phyloP scores from a whole-genome alignment of 2,113 vertebrate genomes.

The Andinoacara biseriatus region DNA sequence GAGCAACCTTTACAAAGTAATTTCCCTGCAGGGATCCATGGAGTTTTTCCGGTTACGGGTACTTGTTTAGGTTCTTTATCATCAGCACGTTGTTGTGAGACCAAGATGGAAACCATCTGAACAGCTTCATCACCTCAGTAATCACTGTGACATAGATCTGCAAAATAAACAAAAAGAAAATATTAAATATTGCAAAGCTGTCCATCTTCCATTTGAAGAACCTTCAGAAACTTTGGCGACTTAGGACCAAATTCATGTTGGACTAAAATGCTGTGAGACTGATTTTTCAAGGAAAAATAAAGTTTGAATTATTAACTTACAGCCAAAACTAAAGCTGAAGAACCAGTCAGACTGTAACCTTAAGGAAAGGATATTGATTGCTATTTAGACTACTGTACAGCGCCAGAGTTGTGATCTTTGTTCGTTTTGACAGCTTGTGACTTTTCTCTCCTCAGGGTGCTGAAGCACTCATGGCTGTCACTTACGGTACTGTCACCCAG shows the following conservation, averaged over 20 bases:
- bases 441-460: slow-evolving; percentile 73
- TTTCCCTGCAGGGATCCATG: background rate
- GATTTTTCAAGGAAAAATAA: background rate
- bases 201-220: background rate
- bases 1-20: background rate
- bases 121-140: slow-evolving; percentile 32
- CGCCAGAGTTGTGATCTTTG: background rate
- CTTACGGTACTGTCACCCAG: slow-evolving; percentile 63
- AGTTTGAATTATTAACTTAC: background rate
- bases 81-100: background rate
- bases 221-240: background rate
- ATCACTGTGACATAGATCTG: slow-evolving; percentile 53
- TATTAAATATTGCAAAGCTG: slow-evolving; percentile 71
- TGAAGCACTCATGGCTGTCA: slow-evolving; percentile 83
- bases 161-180: slow-evolving; percentile 16
- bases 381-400: background rate
- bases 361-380: background rate
- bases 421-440: slow-evolving; percentile 1
- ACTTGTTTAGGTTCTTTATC: background rate
- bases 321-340: background rate
- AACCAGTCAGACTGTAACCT: background rate
- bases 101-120: background rate
- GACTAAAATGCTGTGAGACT: background rate
- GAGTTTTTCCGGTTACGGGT: background rate
- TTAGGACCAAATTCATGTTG: background rate